Base-by-base conservation (phyloP, 1,140 invertebrate genomes). In the Homalodisca vitripennis region DNA sequence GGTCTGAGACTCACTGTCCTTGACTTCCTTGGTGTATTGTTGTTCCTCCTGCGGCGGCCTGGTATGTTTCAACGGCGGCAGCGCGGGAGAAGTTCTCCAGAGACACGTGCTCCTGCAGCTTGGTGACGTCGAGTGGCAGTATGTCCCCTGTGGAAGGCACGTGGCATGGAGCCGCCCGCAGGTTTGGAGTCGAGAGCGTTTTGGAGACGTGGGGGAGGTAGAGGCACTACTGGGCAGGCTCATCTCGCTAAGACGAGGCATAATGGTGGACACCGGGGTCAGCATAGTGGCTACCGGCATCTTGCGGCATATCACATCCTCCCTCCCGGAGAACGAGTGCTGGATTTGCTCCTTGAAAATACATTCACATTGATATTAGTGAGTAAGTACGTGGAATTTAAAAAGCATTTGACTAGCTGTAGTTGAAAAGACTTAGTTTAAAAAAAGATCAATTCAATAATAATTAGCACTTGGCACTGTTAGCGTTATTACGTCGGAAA, bases 1-100 rank as follows among this genome's bases (percentile, higher is more conserved):
- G 1, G 68, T 62, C 24, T 62, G 57, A 12, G 30, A 34, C 29
- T 68, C 67, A 22, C 26, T 48, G 46, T 69, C 55, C 47, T 63
- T 63, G 6, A 62, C 57, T 62, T 64, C 57, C 20, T 24, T 32
- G 24, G 26, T 2, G 3, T 26, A 27, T 29, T 3, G 80, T 79
- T 0, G 34, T 27, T 41, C 77, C 70, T 60, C 67, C 70, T 77
- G 6, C 69, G 67, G 55, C 76, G 74, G 17, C 72, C 66, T 13
- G 72, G 75, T 34, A 65, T 70, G 14, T 72, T 74, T 0, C 68
- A 68, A 53, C 75, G 69, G 68, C 13, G 55, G 31, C 24, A 47
- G 66, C 2, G 47, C 55, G 55, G 3, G 55, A 13, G 55, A 60
- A 60, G 26, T 6, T 6, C 2, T 60, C 55, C 6, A 41, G 34